Evolutionary conservation across 92 coral and sea anemone genomes (phyloP).

Genomic region (Galaxea fascicularis): DNA sequence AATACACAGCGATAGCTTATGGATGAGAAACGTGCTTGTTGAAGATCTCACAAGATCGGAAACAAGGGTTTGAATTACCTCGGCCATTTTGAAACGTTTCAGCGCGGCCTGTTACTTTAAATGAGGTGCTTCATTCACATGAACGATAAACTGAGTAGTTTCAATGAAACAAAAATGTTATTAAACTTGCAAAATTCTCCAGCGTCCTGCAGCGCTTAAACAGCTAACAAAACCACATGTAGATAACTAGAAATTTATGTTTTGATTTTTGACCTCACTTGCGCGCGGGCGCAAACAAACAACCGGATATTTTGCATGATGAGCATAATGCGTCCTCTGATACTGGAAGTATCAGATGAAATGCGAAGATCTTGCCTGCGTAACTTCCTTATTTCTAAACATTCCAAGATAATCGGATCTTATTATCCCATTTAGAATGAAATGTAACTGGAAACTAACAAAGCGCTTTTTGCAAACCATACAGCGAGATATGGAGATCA

Average conservation of each 20-base stretch:
- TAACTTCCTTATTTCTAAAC: no score
- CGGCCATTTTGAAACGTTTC: slow-evolving; percentile 19
- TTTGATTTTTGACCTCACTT: not conserved
- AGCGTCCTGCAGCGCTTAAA: slow-evolving; percentile 33
- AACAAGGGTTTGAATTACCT: slow-evolving; percentile 22
- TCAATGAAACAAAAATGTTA: not conserved
- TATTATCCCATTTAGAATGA: no score
- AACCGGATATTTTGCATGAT: slow-evolving; percentile 13
- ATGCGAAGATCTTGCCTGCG: not conserved
- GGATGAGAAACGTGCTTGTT: slow-evolving; percentile 8
- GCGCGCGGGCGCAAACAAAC: slow-evolving; percentile 30
- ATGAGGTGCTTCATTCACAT: slow-evolving; percentile 1
- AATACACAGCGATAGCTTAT: slow-evolving; percentile 3
- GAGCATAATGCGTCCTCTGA: not conserved
- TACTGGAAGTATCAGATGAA: not conserved
- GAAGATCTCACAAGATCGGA: not conserved
- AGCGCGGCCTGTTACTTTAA: not conserved
- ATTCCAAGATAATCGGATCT: no score
- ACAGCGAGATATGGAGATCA: no score
- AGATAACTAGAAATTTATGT: slow-evolving; percentile 3
- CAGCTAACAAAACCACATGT: slow-evolving; percentile 1
- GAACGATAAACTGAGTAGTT: slow-evolving; percentile 31
- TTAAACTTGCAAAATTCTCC: slow-evolving; percentile 34
- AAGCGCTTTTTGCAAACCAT: no score
- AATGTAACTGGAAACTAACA: not conserved